phyloP scores from a whole-genome alignment of 2,797 vertebrate genomes.

The Mastacembelus armatus region DNA sequence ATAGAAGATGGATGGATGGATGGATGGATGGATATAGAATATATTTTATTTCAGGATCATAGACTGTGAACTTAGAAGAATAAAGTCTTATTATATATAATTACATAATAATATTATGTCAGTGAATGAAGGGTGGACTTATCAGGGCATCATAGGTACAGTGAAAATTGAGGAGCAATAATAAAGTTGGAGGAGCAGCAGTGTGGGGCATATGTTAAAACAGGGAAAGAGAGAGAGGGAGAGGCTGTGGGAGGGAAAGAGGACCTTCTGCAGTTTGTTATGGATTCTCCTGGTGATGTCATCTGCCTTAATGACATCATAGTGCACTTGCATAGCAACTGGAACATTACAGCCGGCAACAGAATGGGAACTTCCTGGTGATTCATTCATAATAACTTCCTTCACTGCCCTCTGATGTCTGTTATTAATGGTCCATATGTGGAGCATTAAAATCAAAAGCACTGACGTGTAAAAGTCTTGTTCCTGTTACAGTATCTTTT shows the following conservation, averaged over 20 bases:
- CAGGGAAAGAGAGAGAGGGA: conserved; percentile 5
- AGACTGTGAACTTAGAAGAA: neutral
- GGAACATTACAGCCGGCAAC: conserved; percentile 6
- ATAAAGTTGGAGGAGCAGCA: conserved; percentile 17
- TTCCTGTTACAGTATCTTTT: neutral
- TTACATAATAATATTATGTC: neutral
- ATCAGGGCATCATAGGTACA: neutral
- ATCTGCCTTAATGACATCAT: conserved; percentile 55
- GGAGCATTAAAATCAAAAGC: conserved; percentile 1
- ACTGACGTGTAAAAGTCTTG: neutral
- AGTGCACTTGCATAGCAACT: neutral
- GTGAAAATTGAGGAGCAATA: conserved; percentile 5
- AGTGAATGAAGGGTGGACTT: neutral
- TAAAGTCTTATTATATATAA: too few relatives aligned
- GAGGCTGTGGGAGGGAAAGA: conserved; percentile 36
- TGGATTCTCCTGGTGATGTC: conserved; percentile 59
- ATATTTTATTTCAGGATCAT: neutral
- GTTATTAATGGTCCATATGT: neutral
- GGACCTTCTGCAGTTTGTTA: conserved; percentile 10
- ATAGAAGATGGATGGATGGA: too few relatives aligned
- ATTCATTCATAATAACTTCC: conserved; percentile 49
- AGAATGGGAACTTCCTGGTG: conserved; percentile 54
- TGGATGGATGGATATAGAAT: neutral
- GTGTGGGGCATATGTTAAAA: conserved; percentile 13
- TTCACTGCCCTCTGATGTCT: neutral